Evolutionary conservation across 2,888 invertebrate genomes (phyloP).

Genomic region (Tiliacea aurago): DNA sequence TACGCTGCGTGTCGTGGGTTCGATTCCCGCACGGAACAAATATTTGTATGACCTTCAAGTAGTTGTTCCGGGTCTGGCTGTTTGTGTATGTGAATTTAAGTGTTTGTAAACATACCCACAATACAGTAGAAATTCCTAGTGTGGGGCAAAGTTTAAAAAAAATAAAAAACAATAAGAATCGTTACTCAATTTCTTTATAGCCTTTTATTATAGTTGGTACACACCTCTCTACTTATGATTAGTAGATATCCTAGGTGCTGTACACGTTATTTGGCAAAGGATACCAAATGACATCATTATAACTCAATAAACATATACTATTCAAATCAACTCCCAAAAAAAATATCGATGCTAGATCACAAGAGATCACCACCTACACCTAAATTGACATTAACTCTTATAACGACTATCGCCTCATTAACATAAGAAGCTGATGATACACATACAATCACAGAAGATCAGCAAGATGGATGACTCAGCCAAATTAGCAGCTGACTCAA

Average conservation of each 20-base stretch:
- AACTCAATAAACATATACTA: constrained; percentile 20
- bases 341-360: constrained; percentile 14
- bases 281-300: constrained; percentile 28
- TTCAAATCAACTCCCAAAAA: constrained; percentile 27
- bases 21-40: too few relatives aligned
- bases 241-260: too few relatives aligned
- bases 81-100: too few relatives aligned
- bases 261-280: background rate
- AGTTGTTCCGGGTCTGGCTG: too few relatives aligned
- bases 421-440: constrained; percentile 44
- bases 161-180: too few relatives aligned
- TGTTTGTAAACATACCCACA: too few relatives aligned
- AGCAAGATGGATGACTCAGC: constrained; percentile 44
- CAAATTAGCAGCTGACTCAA: constrained; percentile 26
- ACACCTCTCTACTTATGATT: too few relatives aligned
- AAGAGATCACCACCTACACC: constrained; percentile 34
- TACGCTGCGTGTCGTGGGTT: too few relatives aligned
- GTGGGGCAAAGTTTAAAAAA: too few relatives aligned
- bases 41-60: too few relatives aligned
- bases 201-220: background rate
- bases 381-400: constrained; percentile 51
- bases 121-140: too few relatives aligned
- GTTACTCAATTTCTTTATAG: background rate
- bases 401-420: constrained; percentile 32
- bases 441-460: constrained; percentile 19